Base-by-base conservation (phyloP, 2,888 invertebrate genomes). In the Apamea epomidion region DNA sequence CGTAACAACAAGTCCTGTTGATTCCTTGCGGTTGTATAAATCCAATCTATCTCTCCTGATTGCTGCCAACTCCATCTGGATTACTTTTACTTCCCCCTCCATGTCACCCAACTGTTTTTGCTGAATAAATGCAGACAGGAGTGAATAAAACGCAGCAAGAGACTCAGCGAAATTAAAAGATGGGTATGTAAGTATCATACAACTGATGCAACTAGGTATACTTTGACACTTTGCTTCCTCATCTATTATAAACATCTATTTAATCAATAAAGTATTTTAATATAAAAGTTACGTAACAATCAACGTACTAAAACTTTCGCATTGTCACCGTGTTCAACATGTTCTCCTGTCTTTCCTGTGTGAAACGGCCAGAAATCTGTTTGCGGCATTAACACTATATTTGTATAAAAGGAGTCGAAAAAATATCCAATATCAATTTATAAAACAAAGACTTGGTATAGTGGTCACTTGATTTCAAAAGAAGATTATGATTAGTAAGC, bases 41-140 rank as follows among this genome's bases (percentile, higher is more conserved):
- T 94, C 94, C 69, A 93, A 83, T 51, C 95, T 93, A 76, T 94
- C 92, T 54, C 91, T 91, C 84, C 91, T 93, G 12, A 96, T 94
- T 2, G 95, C 94, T 12, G 93, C 96, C 77, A 96, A 85, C 85
- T 96, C 95, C 94, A 94, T 95, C 84, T 95, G 95, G 0, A 96
- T 96, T 86, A 94, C 95, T 86, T 95, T 95, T 3, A 96, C 95
- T 84, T 96, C 95, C 0, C 95, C 95, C 87, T 96, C 96, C 95
- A 96, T 96, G 37, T 93, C 94, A 0, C 95, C 96, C 83, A 96
- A 85, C 82, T 96, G 96, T 75, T 95, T 95, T 93, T 96, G 95
- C 96, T 96, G 76, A 74, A 84, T 54, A 77, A 80, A 74, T 37
- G 42, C 5, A 32, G 16, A 76, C n/a, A 1, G 1, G 8, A 16